Evolutionary conservation across 2,113 vertebrate species (phyloP).

Genomic region (Callaeas wilsoni): DNA sequence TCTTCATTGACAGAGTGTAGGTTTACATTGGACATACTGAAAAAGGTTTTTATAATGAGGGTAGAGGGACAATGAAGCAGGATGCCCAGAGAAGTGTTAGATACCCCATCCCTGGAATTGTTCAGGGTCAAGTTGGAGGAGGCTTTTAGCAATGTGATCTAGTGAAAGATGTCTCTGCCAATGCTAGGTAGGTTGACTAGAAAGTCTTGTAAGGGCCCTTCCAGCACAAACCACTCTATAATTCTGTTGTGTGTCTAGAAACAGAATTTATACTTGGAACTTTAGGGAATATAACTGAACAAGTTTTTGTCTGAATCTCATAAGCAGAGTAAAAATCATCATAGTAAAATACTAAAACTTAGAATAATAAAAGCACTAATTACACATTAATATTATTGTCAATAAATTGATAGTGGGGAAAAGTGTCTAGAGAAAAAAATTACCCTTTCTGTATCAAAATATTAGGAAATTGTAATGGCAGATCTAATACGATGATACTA

Average conservation of each 20-base stretch:
- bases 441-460: neutral
- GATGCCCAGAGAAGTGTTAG: neutral
- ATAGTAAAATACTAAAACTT: neutral
- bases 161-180: neutral
- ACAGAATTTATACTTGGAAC: neutral
- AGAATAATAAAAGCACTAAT: neutral
- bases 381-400: neutral
- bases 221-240: neutral
- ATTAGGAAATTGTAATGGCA: neutral
- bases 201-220: neutral
- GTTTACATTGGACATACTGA: neutral
- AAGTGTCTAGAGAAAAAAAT: neutral
- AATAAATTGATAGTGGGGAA: neutral
- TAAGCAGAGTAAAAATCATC: neutral
- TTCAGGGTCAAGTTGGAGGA: neutral
- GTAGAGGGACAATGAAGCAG: neutral
- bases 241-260: neutral
- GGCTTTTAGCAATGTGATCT: neutral
- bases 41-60: neutral
- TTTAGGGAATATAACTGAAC: rapidly evolving
- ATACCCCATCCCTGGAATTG: neutral
- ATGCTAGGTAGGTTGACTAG: neutral
- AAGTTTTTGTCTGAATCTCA: neutral
- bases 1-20: neutral
- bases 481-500: neutral